Evolutionary conservation across 2,797 vertebrate genomes (phyloP), one percentile per base, ranked within the genome.

Genomic region (Luscinia megarhynchos): DNA sequence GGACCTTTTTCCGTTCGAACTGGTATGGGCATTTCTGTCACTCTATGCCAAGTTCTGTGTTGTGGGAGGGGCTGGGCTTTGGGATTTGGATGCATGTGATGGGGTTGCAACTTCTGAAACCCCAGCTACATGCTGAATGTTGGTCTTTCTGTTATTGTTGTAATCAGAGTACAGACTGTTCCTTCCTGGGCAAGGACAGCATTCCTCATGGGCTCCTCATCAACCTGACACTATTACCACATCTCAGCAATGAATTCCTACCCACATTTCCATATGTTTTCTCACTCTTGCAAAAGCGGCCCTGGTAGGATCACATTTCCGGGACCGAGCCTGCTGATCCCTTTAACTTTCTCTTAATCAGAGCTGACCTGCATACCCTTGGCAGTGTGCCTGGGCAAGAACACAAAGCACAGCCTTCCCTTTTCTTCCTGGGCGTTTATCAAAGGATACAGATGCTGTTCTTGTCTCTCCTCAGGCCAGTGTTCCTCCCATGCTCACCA

Each of bases 191-290:
- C 59, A 87, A 61, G 79, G 54, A 76, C 62, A 85, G 38, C 89
- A 91, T 96, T 96, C 84, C 59, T 92, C 57, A 75, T 12, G 26
- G 55, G 26, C 40, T 94, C 5, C 54, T 96, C 95, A 95, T 83
- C 77, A 68, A 29, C 43, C 57, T 83, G 53, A 66, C 50, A 30
- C 43, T 78, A 75, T 87, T 84, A 73, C 86, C 18, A 72, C 67
- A 93, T 70, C 51, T 93, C 93, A 77, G 36, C 45, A 87, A 87
- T 48, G 32, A 91, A 83, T 59, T 86, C 58, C 92, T 88, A 58
- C 45, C 95, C 68, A 62, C 1, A 2, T 88, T 85, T 89, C 76
- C 54, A 40, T 90, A 74, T 12, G 0, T 84, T 63, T 86, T 89
- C 34, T 92, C 67, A 16, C 29, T 77, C 87, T 90, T 90, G 78